Conservation (phyloP, 2,888 invertebrate species). For the Trachelus tabidus region DNA sequence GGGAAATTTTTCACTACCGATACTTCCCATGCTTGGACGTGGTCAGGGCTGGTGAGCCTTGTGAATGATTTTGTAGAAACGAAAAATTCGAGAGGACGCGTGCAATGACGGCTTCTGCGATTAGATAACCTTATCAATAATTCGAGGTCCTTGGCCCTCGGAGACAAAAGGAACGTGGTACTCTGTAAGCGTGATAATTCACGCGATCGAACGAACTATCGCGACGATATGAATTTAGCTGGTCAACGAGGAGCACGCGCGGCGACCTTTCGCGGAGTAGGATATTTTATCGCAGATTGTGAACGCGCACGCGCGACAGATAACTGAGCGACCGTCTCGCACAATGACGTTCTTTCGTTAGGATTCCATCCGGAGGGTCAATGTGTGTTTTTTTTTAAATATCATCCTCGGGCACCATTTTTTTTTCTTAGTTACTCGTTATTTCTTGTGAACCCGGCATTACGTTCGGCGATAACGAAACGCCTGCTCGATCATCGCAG, state of each 20-base stretch:
- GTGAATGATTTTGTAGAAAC: fast-evolving
- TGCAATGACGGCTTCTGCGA: no score
- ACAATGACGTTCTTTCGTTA: constrained; percentile 42
- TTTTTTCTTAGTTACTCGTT: neutral
- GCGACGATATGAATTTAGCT: neutral
- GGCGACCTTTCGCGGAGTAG: neutral
- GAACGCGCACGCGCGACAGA: neutral
- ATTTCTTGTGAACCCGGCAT: constrained; percentile 25
- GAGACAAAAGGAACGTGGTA: neutral
- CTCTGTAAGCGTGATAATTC: neutral
- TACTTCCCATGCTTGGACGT: no score
- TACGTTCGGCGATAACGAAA: constrained; percentile 23
- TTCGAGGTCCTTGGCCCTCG: neutral
- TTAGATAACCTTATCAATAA: no score
- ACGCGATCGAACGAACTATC: neutral
- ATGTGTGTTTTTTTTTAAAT: constrained; percentile 2
- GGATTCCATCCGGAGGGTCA: constrained; percentile 28
- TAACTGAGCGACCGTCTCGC: neutral
- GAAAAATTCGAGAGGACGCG: no score
- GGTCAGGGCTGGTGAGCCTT: no score
- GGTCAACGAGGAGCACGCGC: neutral
- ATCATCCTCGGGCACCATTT: no score
- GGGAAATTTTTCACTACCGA: no score
- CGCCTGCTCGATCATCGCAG: neutral
- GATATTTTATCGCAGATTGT: no score